A percentile compares a stretch with the other conserved stretches of the same genome.
Conservation (phyloP, 2,797 vertebrate species). For the Cercopithecus diana region DNA sequence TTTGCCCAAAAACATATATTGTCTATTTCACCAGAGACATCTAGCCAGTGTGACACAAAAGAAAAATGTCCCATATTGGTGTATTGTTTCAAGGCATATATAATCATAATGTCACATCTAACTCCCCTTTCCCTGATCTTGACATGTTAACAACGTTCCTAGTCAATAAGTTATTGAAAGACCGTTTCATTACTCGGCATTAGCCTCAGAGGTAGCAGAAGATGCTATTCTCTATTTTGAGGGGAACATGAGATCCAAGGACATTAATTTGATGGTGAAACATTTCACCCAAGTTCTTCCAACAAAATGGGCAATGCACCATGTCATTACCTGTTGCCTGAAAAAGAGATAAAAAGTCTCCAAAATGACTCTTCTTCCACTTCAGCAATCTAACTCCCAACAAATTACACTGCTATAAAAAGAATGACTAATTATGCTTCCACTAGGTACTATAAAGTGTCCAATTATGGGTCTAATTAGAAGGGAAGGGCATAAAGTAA, state of each 20-base stretch:
- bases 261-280: slow-evolving; percentile 64
- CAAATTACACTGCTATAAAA: slow-evolving; percentile 76
- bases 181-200: slow-evolving; percentile 53
- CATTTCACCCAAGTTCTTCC: slow-evolving; percentile 25
- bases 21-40: slow-evolving; percentile 22
- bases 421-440: slow-evolving; percentile 76
- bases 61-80: slow-evolving; percentile 15
- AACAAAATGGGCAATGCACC: slow-evolving; percentile 42
- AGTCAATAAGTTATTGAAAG: slow-evolving; percentile 66
- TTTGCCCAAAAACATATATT: slow-evolving; percentile 37
- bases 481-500: slow-evolving; percentile 71
- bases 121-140: slow-evolving; percentile 43
- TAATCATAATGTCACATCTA: slow-evolving; percentile 61
- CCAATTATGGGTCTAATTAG: slow-evolving; percentile 78
- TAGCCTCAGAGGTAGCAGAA: slow-evolving; percentile 1
- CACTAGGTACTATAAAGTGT: slow-evolving; percentile 69
- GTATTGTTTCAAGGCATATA: slow-evolving; percentile 63
- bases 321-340: slow-evolving; percentile 52
- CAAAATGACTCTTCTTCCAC: slow-evolving; percentile 64
- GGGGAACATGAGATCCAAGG: background rate
- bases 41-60: background rate
- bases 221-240: slow-evolving; percentile 14
- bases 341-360: slow-evolving; percentile 61
- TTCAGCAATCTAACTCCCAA: slow-evolving; percentile 62
- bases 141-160: slow-evolving; percentile 27